Percentiles rank a stretch among this genome's conserved stretches.
Conservation (phyloP, 1,140 invertebrate genomes). For the Drosophila punjabiensis region DNA sequence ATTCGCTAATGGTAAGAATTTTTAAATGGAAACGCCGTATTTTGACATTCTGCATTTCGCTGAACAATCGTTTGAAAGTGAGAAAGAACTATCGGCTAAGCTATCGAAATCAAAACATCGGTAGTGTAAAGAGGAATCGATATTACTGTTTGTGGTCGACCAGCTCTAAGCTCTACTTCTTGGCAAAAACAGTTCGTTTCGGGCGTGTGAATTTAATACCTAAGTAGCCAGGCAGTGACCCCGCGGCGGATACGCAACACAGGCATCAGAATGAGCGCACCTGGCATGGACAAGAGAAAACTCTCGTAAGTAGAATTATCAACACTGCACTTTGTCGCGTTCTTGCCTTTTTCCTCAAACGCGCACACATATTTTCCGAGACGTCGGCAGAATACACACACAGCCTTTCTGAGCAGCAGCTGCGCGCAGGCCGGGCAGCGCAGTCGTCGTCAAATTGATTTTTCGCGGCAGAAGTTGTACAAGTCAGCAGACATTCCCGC, state of each 20-base stretch:
- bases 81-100: not conserved
- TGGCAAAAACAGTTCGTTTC: conserved; percentile 35
- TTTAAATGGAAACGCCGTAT: not conserved
- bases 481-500: conserved; percentile 47
- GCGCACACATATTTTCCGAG: conserved; percentile 56
- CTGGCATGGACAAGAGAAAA: conserved; percentile 87
- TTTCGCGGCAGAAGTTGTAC: conserved; percentile 64
- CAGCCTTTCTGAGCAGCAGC: conserved; percentile 58
- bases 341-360: conserved; percentile 54
- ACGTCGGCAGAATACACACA: conserved; percentile 36
- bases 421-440: conserved; percentile 70
- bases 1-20: too few relatives aligned
- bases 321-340: conserved; percentile 25
- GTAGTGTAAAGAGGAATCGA: not conserved
- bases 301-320: conserved; percentile 86
- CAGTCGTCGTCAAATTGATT: conserved; percentile 74
- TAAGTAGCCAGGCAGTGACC: conserved; percentile 57
- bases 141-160: not conserved
- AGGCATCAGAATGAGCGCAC: conserved; percentile 77
- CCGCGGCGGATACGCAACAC: conserved; percentile 32
- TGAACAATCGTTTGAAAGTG: not conserved
- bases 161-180: conserved; percentile 5
- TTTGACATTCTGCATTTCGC: not conserved
- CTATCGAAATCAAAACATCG: not conserved
- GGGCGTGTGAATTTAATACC: conserved; percentile 51